Evolutionary conservation across 35 echinoderm and acorn worm genomes (phyloP).

Genomic region (Chiridota heheva): DNA sequence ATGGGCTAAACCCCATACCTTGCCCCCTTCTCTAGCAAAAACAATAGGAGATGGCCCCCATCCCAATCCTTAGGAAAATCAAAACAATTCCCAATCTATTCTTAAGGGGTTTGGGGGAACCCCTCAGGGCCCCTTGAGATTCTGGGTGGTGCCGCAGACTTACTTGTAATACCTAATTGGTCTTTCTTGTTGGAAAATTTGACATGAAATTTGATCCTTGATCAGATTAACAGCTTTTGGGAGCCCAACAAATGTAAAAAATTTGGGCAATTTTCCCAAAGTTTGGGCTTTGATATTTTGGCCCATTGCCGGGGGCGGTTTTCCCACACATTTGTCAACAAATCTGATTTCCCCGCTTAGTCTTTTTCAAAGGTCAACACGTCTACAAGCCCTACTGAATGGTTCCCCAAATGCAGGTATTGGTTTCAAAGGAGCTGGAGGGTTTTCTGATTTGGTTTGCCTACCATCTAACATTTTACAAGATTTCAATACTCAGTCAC

Average conservation of each 20-base stretch:
- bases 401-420: slow-evolving; percentile 54
- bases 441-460: slow-evolving; percentile 43
- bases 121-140: slow-evolving; percentile 44
- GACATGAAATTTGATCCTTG: slow-evolving; percentile 79
- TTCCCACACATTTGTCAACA: slow-evolving; percentile 48
- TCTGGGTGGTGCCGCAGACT: slow-evolving; percentile 54
- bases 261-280: slow-evolving; percentile 25
- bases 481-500: slow-evolving; percentile 32
- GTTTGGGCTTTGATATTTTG: slow-evolving; percentile 47
- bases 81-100: slow-evolving; percentile 52
- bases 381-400: slow-evolving; percentile 62
- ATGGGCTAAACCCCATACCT: slow-evolving; percentile 70
- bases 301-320: slow-evolving; percentile 42
- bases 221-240: slow-evolving; percentile 49
- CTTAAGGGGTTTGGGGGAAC: slow-evolving; percentile 73
- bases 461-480: slow-evolving; percentile 63
- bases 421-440: slow-evolving; percentile 35
- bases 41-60: slow-evolving; percentile 41
- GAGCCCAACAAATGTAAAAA: slow-evolving; percentile 38
- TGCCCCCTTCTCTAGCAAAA: slow-evolving; percentile 21
- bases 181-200: slow-evolving; percentile 52
- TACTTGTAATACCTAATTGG: slow-evolving; percentile 40
- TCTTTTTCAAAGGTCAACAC: slow-evolving; percentile 49
- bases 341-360: slow-evolving; percentile 32
- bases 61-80: slow-evolving; percentile 39